A percentile compares a stretch with the other conserved stretches of the same genome.
Conservation (phyloP, 2,113 vertebrate species). For the Saccopteryx leptura region DNA sequence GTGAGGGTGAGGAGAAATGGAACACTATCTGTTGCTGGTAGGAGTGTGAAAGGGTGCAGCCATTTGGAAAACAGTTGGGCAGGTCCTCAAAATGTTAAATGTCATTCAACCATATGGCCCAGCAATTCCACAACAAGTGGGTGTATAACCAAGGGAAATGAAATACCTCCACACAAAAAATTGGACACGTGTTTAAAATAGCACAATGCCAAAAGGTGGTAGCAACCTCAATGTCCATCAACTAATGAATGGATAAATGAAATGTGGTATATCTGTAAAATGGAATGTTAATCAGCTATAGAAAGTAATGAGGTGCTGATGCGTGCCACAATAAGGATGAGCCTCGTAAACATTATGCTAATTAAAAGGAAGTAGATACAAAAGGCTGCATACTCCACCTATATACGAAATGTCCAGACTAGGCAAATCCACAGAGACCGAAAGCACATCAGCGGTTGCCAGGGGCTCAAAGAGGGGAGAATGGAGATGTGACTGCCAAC, state of each 20-base stretch:
- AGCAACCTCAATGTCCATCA: not conserved
- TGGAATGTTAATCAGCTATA: not conserved
- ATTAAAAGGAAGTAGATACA: not conserved
- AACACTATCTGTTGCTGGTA: not conserved
- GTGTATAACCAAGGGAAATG: not conserved
- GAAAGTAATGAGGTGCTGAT: not conserved
- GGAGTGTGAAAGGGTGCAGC: not conserved
- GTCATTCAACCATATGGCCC: not conserved
- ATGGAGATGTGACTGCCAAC: not conserved
- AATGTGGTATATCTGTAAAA: not conserved
- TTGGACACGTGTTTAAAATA: conserved; percentile 10
- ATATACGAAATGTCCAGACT: not conserved
- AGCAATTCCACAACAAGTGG: not conserved
- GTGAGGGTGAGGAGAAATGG: not conserved
- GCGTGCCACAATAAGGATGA: not conserved
- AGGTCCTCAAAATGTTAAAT: conserved; percentile 55
- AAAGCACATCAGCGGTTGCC: not conserved
- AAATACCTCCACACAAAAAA: conserved; percentile 37
- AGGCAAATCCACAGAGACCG: conserved; percentile 1
- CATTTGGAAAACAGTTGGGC: not conserved
- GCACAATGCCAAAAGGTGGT: not conserved
- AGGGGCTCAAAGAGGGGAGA: not conserved
- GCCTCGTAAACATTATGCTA: not conserved
- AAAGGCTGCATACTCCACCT: not conserved
- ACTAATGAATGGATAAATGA: not conserved